phyloP scores from a whole-genome alignment of 2,113 vertebrate genomes.

The Ammospiza caudacuta region DNA sequence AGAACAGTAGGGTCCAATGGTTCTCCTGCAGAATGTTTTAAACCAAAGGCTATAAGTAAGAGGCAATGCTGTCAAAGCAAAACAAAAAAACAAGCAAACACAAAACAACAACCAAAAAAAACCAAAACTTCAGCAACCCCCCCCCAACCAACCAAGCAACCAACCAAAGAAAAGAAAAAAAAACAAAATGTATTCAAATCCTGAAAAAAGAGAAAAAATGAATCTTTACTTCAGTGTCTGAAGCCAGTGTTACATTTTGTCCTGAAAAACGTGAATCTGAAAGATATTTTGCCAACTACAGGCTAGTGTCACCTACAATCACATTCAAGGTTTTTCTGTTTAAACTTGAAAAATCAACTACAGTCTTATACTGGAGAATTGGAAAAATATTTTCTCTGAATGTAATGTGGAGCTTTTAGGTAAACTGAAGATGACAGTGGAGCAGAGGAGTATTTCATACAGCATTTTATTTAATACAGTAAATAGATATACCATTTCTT shows the following conservation, averaged over 20 bases:
- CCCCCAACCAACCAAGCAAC: not conserved
- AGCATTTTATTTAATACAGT: not conserved
- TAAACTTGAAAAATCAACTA: not conserved
- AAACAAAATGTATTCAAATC: not conserved
- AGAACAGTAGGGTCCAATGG: not conserved
- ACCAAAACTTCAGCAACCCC: too few relatives aligned
- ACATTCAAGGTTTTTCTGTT: not conserved
- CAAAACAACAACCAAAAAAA: not conserved
- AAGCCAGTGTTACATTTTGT: not conserved
- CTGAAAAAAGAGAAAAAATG: not conserved
- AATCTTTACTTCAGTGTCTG: not conserved
- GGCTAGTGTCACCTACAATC: not conserved
- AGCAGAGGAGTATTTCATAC: not conserved
- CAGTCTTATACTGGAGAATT: not conserved
- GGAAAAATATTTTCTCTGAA: not conserved
- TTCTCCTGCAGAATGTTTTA: slow-evolving; percentile 6
- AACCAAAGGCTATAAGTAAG: slow-evolving; percentile 33
- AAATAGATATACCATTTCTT: not conserved
- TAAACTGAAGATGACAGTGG: not conserved
- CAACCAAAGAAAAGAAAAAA: not conserved
- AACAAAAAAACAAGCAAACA: not conserved
- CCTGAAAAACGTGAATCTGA: not conserved
- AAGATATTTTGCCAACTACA: not conserved
- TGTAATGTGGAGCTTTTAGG: not conserved
- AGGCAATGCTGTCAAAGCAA: not conserved